Evolutionary conservation across 2,888 invertebrate species (phyloP).

Genomic region (Creontiades dilutus): DNA sequence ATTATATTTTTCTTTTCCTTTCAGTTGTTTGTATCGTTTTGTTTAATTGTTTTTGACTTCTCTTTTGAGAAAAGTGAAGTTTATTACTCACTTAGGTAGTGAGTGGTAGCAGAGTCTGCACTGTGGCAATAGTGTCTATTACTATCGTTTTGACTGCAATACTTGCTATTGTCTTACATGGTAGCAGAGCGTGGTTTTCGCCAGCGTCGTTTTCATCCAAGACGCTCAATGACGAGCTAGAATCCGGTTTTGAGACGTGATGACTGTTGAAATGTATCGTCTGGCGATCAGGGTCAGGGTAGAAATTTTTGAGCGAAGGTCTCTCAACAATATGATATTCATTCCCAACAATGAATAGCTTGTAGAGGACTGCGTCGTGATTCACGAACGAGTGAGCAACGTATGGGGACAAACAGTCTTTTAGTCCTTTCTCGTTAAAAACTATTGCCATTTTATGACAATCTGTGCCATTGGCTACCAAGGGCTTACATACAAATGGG

Average conservation of each 20-base stretch:
- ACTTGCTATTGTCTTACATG: too few species aligned
- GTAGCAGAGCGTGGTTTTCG: slow-evolving; percentile 77
- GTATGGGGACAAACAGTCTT: slow-evolving; percentile 88
- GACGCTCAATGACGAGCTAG: slow-evolving; percentile 86
- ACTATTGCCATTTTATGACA: slow-evolving; percentile 89
- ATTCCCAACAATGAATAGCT: slow-evolving; percentile 90
- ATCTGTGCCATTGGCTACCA: slow-evolving; percentile 89
- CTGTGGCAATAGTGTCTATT: too few species aligned
- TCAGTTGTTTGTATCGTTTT: too few species aligned
- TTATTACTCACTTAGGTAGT: too few species aligned
- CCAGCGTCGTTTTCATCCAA: slow-evolving; percentile 83
- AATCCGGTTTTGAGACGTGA: slow-evolving; percentile 91
- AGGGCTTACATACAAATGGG: slow-evolving; percentile 92
- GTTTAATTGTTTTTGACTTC: too few species aligned
- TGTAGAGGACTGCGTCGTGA: slow-evolving; percentile 92
- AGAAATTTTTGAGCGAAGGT: slow-evolving; percentile 93
- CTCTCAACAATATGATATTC: slow-evolving; percentile 86
- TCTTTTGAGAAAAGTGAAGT: too few species aligned
- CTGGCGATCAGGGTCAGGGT: slow-evolving; percentile 83
- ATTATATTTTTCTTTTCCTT: too few species aligned
- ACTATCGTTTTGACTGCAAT: too few species aligned
- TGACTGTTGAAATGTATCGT: slow-evolving; percentile 92
- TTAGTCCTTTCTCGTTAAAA: slow-evolving; percentile 88
- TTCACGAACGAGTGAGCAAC: slow-evolving; percentile 94
- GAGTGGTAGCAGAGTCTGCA: too few species aligned